Conservation (phyloP, 2,888 invertebrate genomes). For the Parascotia fuliginaria region DNA sequence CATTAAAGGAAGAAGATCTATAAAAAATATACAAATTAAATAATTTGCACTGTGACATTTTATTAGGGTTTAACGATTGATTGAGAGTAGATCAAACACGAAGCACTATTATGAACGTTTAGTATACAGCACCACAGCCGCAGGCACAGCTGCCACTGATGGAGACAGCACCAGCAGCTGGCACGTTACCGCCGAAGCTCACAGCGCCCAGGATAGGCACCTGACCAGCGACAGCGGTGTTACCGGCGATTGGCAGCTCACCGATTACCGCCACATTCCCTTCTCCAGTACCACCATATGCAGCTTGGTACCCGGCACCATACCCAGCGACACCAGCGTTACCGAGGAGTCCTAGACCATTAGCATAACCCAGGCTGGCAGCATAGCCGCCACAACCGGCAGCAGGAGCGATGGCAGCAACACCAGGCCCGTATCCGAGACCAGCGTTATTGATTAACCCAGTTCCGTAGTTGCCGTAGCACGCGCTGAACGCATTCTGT, state of each 20-base stretch:
- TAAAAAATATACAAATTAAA: too few species aligned
- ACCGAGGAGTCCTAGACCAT: neutral
- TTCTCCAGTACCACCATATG: constrained; percentile 31
- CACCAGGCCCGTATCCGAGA: neutral
- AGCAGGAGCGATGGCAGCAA: neutral
- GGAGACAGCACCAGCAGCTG: neutral
- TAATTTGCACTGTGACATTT: neutral
- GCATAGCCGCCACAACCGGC: neutral
- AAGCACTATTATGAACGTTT: neutral
- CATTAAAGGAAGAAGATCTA: too few species aligned
- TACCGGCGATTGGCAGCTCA: constrained; percentile 48
- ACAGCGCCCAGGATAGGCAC: constrained; percentile 44
- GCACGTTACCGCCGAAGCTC: neutral
- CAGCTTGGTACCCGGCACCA: neutral
- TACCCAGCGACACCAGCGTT: too few species aligned
- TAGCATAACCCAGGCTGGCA: neutral
- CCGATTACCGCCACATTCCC: constrained; percentile 49
- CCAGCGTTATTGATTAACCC: neutral
- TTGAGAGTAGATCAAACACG: too few species aligned
- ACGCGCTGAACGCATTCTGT: too few species aligned
- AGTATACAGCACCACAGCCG: neutral
- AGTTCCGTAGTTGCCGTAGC: neutral
- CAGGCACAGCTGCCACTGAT: neutral
- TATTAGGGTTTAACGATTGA: too few species aligned
- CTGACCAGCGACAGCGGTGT: constrained; percentile 46